Base-by-base conservation (phyloP, 2,888 invertebrate species). In the Operophtera brumata region DNA sequence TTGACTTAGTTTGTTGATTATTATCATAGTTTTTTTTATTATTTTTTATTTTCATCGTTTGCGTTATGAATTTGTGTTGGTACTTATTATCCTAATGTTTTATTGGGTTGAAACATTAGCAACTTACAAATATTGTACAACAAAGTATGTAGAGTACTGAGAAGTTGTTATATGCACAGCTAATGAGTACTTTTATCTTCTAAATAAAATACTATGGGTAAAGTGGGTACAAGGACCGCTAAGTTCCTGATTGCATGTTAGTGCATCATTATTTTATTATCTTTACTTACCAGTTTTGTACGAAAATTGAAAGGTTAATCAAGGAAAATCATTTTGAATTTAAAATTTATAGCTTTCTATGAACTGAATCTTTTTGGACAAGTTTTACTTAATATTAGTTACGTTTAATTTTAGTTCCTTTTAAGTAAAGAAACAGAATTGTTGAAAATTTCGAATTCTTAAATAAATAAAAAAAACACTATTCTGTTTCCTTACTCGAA, bases 231-330 rank as follows among this genome's bases (percentile, higher is more conserved):
- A 47, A 44, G 47, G 37, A 32, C 43, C 43, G 37, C 42, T 39
- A 47, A 66, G 66, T 65, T 69, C 49, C 55, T 54, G 64, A 73
- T 81, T 70, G 80, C 80, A 82, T 82, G 82, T 72, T 69, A 61
- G 69, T 68, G 64, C 67, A 76, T 78, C 78, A 79, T 83, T 78
- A 80, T 67, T 78, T 73, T 35, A 6, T 39, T 2, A 70, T 75
- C 59, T 70, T 76, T 76, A 75, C 70, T 67, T 71, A 57, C 71
- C 69, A 71, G 74, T 79, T 80, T 77, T 74, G 72, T 69, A 63
- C 63, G 65, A 67, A 77, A 78, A 84, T 82, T 82, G 76, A 82
- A 80, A 78, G 78, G 80, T 73, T 77, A 52, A 36, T 70, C 70
- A 72, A 69, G 20, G 50, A 64, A 56, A 61, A 54, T 57, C 26